These are phyloP conservation scores for Eustalomyia histrio DNA, from an alignment of 2,888 invertebrate genomes.

Conservation along the genomic window DNA sequence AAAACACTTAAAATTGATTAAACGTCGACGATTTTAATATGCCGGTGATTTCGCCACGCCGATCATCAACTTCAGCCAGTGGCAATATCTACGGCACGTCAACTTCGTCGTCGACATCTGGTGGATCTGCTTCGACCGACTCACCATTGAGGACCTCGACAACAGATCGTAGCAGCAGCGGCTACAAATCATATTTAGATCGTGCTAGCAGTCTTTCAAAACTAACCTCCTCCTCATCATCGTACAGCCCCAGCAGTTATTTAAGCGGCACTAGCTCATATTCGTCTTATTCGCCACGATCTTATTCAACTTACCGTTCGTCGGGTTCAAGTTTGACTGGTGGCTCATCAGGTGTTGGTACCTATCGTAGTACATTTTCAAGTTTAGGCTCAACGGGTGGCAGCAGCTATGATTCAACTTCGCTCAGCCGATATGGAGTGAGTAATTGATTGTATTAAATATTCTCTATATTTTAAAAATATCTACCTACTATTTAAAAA, in stretches of 20 bases:
- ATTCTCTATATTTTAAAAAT: constrained; percentile 19
- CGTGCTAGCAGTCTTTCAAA: constrained; percentile 75
- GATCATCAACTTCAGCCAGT: constrained; percentile 78
- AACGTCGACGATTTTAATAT: constrained; percentile 73
- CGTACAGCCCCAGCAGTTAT: constrained; percentile 68
- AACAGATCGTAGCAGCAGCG: constrained; percentile 68
- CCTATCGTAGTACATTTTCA: constrained; percentile 75
- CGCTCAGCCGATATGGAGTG: constrained; percentile 79
- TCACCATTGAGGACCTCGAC: constrained; percentile 54
- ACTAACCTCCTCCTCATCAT: constrained; percentile 70
- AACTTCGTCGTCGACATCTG: constrained; percentile 74
- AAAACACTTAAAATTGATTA: constrained; percentile 33
- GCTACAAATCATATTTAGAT: constrained; percentile 74
- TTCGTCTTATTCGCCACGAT: constrained; percentile 74
- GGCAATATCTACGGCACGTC: constrained; percentile 79
- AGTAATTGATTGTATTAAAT: constrained; percentile 69
- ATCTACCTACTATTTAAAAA: constrained; percentile 46
- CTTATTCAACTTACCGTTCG: constrained; percentile 69
- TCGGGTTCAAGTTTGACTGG: constrained; percentile 72
- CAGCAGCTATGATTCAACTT: constrained; percentile 78
- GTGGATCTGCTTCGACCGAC: constrained; percentile 66
- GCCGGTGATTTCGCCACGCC: constrained; percentile 80
- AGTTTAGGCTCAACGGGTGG: constrained; percentile 71
- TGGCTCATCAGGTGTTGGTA: constrained; percentile 71
- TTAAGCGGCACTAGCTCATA: constrained; percentile 64